These are phyloP conservation scores for Camponotus pennsylvanicus DNA, from an alignment of 1,140 invertebrate genomes.

Conservation along the genomic window DNA sequence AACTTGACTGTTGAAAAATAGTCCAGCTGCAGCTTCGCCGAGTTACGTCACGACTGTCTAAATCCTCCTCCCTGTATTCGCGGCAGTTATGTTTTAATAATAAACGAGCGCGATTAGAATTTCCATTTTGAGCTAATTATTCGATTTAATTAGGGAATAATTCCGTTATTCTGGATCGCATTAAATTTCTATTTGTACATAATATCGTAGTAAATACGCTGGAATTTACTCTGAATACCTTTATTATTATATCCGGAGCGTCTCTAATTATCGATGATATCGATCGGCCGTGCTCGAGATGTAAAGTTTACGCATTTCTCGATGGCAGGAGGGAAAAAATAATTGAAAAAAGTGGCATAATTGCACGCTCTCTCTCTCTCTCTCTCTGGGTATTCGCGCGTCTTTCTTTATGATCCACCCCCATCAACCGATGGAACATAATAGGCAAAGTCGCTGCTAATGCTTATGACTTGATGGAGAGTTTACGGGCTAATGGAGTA, in stretches of 20 bases:
- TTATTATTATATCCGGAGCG: not conserved
- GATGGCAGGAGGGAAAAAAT: not conserved
- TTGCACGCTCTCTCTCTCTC: not conserved
- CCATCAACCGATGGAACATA: conserved; percentile 22
- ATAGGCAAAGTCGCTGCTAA: conserved; percentile 34
- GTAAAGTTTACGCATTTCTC: not conserved
- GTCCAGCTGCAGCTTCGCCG: not conserved
- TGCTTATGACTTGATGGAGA: conserved; percentile 48
- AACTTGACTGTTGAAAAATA: conserved; percentile 32
- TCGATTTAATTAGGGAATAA: not conserved
- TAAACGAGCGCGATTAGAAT: not conserved
- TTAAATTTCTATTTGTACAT: not conserved
- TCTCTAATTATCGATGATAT: not conserved
- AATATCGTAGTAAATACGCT: not conserved
- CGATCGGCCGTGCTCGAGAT: not conserved
- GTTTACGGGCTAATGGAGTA: conserved; percentile 12
- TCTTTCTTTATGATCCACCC: conserved; percentile 43
- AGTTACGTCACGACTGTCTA: not conserved
- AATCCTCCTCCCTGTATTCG: not conserved
- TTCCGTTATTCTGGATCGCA: not conserved
- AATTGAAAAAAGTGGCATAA: not conserved
- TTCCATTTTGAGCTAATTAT: conserved; percentile 13
- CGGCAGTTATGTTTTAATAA: not conserved
- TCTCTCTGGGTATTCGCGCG: not conserved
- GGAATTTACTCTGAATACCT: not conserved